A percentile compares a stretch with the other conserved stretches of the same genome.
phyloP scores from a whole-genome alignment of 2,797 vertebrate species.

The Hoplostethus atlanticus region DNA sequence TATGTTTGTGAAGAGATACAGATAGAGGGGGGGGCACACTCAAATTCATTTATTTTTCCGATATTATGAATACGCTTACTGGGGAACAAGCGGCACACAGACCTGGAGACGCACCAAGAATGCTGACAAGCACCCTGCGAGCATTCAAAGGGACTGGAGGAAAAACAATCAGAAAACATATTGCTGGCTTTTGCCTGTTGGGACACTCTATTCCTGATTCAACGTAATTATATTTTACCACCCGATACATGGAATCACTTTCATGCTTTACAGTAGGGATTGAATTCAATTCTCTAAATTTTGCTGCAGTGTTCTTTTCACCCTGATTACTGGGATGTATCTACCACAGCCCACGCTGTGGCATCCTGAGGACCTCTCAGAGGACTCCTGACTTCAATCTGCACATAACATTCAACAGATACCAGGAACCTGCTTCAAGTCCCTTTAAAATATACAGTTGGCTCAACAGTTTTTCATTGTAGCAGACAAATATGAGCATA shows the following conservation, averaged over 20 bases:
- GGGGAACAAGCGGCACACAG: slow-evolving; percentile 46
- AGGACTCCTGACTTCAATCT: slow-evolving; percentile 39
- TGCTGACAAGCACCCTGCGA: slow-evolving; percentile 68
- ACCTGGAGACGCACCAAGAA: slow-evolving; percentile 57
- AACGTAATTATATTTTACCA: slow-evolving; percentile 55
- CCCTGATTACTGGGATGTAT: slow-evolving; percentile 66
- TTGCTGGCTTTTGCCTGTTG: slow-evolving; percentile 29
- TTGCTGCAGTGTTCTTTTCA: slow-evolving; percentile 37
- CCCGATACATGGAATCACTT: slow-evolving; percentile 37
- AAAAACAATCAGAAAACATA: slow-evolving; percentile 40
- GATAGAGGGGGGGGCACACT: slow-evolving; percentile 45
- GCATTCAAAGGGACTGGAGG: slow-evolving; percentile 34
- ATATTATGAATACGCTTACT: slow-evolving; percentile 59
- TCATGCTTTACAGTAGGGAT: slow-evolving; percentile 8
- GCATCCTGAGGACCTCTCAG: slow-evolving; percentile 22
- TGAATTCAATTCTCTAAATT: slow-evolving; percentile 50
- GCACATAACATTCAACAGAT: slow-evolving; percentile 44
- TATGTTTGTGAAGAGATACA: slow-evolving; percentile 1
- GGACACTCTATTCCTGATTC: slow-evolving; percentile 37
- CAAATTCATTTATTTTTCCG: slow-evolving; percentile 65
- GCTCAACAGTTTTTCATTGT: slow-evolving; percentile 17
- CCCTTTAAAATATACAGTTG: slow-evolving; percentile 26
- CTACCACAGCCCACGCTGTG: slow-evolving; percentile 54
- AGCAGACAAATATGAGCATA: slow-evolving; percentile 30
- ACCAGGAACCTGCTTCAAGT: slow-evolving; percentile 28